phyloP scores from a whole-genome alignment of 2,888 invertebrate genomes.

The Pediacus dermestoides region DNA sequence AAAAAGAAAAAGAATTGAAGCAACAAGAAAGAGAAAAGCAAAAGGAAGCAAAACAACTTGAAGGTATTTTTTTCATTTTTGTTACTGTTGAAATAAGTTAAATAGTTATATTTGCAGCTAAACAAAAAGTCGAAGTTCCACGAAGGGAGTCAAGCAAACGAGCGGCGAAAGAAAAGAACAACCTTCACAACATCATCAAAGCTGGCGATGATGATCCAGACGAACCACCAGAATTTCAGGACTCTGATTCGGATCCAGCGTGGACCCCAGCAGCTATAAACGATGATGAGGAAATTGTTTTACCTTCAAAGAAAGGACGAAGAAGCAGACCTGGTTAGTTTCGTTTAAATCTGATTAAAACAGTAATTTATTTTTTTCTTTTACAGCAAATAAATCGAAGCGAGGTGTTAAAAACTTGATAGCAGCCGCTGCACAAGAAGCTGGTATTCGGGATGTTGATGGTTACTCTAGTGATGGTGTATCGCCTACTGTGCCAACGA shows the following conservation, averaged over 20 bases:
- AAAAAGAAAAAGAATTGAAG: slow-evolving; percentile 11
- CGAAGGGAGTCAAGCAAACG: slow-evolving; percentile 61
- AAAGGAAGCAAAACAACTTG: slow-evolving; percentile 24
- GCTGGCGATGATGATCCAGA: slow-evolving; percentile 56
- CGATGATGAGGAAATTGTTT: slow-evolving; percentile 39
- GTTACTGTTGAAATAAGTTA: slow-evolving; percentile 5
- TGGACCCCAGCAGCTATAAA: slow-evolving; percentile 66
- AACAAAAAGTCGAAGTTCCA: slow-evolving; percentile 52
- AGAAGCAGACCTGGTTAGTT: slow-evolving; percentile 29
- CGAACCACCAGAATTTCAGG: slow-evolving; percentile 55
- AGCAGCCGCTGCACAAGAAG: slow-evolving; percentile 54
- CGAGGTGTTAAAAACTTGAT: slow-evolving; percentile 42
- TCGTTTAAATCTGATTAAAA: slow-evolving; percentile 6
- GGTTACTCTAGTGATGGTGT: slow-evolving; percentile 50
- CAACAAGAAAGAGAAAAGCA: slow-evolving; percentile 12
- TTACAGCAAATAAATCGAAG: slow-evolving; percentile 19
- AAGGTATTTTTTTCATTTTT: slow-evolving; percentile 3
- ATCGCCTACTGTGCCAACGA: slow-evolving; percentile 13
- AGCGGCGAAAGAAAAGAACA: slow-evolving; percentile 64
- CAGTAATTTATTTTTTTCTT: slow-evolving; percentile 14
- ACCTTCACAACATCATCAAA: slow-evolving; percentile 54
- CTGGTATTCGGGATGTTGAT: slow-evolving; percentile 57
- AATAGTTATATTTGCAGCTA: slow-evolving; percentile 3
- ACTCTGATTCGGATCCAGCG: slow-evolving; percentile 67
- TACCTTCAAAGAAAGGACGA: slow-evolving; percentile 43